These are phyloP conservation scores for Pandemis heparana DNA, from an alignment of 2,888 invertebrate species.

Conservation along the genomic window DNA sequence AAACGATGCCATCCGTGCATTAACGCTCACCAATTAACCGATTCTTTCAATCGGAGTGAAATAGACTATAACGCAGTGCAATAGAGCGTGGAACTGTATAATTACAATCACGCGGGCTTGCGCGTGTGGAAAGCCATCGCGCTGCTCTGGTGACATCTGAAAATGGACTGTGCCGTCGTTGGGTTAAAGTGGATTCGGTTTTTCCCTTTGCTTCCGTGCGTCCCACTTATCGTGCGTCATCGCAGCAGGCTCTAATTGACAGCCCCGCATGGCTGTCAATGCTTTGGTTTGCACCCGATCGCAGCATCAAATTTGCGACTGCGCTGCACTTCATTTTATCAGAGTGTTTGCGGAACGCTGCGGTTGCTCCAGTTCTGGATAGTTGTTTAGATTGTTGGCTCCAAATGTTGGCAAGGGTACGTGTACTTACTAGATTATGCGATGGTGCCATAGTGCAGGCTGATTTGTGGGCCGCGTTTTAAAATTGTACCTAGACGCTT, in stretches of 20 bases:
- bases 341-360: slow-evolving; percentile 37
- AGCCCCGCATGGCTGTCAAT: slow-evolving; percentile 42
- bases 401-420: slow-evolving; percentile 11
- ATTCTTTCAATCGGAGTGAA: slow-evolving; percentile 8
- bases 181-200: not conserved
- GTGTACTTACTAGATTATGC: slow-evolving; percentile 15
- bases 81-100: slow-evolving; percentile 10
- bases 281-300: slow-evolving; percentile 41
- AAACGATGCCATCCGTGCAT: slow-evolving; percentile 30
- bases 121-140: slow-evolving; percentile 11
- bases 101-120: slow-evolving; percentile 8
- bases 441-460: not conserved
- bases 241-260: slow-evolving; percentile 37
- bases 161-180: slow-evolving; percentile 12
- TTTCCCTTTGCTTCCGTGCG: slow-evolving; percentile 14
- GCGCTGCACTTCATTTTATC: slow-evolving; percentile 34
- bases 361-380: slow-evolving; percentile 27
- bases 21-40: slow-evolving; percentile 37
- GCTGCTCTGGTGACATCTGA: not conserved
- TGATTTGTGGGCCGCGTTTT: not conserved
- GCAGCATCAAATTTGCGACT: slow-evolving; percentile 41
- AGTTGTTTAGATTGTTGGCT: slow-evolving; percentile 27
- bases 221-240: slow-evolving; percentile 39
- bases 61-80: not conserved
- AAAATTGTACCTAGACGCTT: not conserved